A percentile compares a stretch with the other conserved stretches of the same genome.
phyloP scores from a whole-genome alignment of 1,140 invertebrate genomes.

The Drosophila sulfurigaster region DNA sequence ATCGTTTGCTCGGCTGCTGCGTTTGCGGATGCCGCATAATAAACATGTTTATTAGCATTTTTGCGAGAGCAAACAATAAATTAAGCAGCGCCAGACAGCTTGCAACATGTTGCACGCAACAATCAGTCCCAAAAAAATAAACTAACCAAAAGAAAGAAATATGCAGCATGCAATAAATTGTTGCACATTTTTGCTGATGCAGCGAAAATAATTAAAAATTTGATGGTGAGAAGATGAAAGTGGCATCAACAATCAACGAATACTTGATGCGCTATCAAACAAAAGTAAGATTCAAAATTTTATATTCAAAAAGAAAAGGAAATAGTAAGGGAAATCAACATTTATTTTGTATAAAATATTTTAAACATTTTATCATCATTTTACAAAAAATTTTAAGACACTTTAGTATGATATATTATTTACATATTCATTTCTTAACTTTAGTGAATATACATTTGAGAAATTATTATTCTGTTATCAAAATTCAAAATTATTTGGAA shows the following conservation, averaged over 20 bases:
- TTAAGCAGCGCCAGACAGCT: constrained; percentile 50
- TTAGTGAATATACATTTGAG: too few relatives aligned
- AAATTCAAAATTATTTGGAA: too few relatives aligned
- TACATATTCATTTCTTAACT: too few relatives aligned
- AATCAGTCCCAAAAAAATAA: constrained; percentile 62
- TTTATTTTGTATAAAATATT: too few relatives aligned
- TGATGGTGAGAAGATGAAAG: constrained; percentile 11
- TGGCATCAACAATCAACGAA: neutral
- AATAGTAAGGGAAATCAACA: too few relatives aligned
- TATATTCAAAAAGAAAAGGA: neutral
- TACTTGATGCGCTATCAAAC: neutral
- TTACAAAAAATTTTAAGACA: too few relatives aligned
- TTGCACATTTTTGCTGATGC: constrained; percentile 12
- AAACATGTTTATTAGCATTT: constrained; percentile 83
- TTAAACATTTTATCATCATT: too few relatives aligned
- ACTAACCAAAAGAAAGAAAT: neutral
- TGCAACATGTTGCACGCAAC: constrained; percentile 80
- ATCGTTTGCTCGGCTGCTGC: neutral
- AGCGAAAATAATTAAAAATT: constrained; percentile 42
- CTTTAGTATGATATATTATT: too few relatives aligned
- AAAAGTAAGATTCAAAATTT: neutral
- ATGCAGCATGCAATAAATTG: constrained; percentile 53
- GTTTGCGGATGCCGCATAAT: constrained; percentile 64
- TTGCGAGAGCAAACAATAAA: constrained; percentile 58
- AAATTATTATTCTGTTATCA: too few relatives aligned